Evolutionary conservation across 2,888 invertebrate species (phyloP).

Genomic region (Drosophila paranaensis): DNA sequence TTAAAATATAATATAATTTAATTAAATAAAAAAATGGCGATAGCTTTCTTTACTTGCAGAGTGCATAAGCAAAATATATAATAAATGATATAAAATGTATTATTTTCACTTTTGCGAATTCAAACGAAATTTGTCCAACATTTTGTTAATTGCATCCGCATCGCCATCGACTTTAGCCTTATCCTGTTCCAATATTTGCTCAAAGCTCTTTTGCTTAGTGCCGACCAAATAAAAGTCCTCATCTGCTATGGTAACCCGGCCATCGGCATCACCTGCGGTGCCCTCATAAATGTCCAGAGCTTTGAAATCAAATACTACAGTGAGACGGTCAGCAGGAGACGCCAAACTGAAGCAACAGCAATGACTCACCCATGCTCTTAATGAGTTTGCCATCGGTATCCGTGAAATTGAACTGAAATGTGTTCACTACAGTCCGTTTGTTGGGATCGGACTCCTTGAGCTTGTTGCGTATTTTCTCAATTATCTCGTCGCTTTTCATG

Average conservation of each 20-base stretch:
- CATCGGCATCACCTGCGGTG: constrained; percentile 69
- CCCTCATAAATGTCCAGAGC: constrained; percentile 83
- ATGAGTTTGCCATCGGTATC: constrained; percentile 82
- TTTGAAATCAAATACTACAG: constrained; percentile 84
- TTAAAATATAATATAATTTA: not conserved
- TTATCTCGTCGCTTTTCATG: constrained; percentile 83
- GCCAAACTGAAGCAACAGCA: constrained; percentile 3
- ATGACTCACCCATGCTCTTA: constrained; percentile 81
- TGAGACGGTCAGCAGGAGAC: constrained; percentile 55
- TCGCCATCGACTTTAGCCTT: constrained; percentile 81
- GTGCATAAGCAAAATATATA: not conserved
- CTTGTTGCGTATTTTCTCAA: constrained; percentile 83
- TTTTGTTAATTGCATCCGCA: constrained; percentile 78
- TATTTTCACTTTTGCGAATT: constrained; percentile 54
- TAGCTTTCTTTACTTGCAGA: not conserved
- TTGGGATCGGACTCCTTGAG: constrained; percentile 81
- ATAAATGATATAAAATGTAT: not conserved
- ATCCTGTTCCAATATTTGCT: constrained; percentile 76
- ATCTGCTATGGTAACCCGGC: constrained; percentile 80
- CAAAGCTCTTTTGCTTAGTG: constrained; percentile 78
- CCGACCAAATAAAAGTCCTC: constrained; percentile 83
- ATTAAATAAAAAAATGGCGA: not conserved
- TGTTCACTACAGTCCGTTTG: constrained; percentile 78
- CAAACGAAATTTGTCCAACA: constrained; percentile 82
- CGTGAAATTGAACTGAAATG: constrained; percentile 83